Evolutionary conservation across 2,113 vertebrate species (phyloP).

Genomic region (Regulus satrapa): DNA sequence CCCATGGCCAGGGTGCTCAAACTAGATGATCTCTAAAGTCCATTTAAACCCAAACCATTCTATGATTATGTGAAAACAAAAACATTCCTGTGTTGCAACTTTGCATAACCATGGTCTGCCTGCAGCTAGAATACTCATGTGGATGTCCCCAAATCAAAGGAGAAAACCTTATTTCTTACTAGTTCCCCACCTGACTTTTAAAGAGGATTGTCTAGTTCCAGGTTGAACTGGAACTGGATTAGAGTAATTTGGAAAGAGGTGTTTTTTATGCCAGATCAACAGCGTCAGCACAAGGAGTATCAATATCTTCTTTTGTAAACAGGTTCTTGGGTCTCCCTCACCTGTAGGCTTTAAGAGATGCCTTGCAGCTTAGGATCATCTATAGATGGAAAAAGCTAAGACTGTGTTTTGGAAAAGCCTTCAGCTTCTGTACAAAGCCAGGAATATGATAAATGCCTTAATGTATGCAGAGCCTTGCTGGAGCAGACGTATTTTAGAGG

Average conservation of each 20-base stretch:
- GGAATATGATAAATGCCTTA: not conserved
- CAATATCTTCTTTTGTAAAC: not conserved
- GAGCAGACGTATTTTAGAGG: not conserved
- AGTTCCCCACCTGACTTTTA: not conserved
- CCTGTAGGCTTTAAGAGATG: not conserved
- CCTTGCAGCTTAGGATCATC: not conserved
- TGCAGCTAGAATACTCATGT: fast-evolving
- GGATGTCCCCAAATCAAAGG: not conserved
- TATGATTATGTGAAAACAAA: not conserved
- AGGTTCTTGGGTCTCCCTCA: not conserved
- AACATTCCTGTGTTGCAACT: not conserved
- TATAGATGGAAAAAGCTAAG: not conserved
- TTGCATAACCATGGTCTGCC: not conserved
- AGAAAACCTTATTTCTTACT: not conserved
- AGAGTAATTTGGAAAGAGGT: not conserved
- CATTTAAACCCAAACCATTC: not conserved
- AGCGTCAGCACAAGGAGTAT: not conserved
- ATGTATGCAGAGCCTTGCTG: not conserved
- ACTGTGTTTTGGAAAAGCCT: not conserved
- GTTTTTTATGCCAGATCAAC: not conserved
- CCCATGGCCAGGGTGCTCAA: not conserved
- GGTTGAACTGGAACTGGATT: not conserved
- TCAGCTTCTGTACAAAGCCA: not conserved
- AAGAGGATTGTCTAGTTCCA: not conserved
- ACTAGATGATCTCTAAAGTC: not conserved